Conservation (phyloP, 2,797 vertebrate species). For the Acrossocheilus wenchowensis region DNA sequence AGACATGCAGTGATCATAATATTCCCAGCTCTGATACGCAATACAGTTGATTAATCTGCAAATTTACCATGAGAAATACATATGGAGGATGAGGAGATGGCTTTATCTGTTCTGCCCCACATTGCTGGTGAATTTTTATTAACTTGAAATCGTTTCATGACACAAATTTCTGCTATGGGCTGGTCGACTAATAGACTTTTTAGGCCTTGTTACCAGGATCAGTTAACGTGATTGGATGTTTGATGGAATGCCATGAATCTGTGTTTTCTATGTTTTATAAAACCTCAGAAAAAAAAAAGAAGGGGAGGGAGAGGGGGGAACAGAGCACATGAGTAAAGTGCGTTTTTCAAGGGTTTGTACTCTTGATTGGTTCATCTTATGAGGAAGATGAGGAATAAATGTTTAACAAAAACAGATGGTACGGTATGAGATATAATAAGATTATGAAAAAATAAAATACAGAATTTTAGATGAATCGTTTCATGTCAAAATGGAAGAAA, state of each 20-base stretch:
- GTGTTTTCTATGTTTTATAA: constrained; percentile 64
- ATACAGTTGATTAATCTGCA: constrained; percentile 4
- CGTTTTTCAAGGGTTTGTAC: too few relatives aligned
- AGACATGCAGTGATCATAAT: not conserved
- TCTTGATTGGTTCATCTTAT: too few relatives aligned
- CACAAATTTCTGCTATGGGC: constrained; percentile 85
- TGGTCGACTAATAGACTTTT: constrained; percentile 80
- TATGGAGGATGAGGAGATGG: constrained; percentile 74
- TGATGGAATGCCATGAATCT: constrained; percentile 51
- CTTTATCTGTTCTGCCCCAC: constrained; percentile 78
- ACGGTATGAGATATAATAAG: too few relatives aligned
- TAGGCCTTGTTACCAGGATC: constrained; percentile 76
- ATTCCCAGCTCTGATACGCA: not conserved
- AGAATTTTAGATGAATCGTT: too few relatives aligned
- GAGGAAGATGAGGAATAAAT: not conserved
- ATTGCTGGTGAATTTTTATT: constrained; percentile 84
- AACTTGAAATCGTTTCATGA: constrained; percentile 81
- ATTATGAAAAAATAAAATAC: too few relatives aligned
- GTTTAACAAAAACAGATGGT: not conserved
- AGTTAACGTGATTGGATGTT: constrained; percentile 84
- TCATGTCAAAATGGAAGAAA: too few relatives aligned
- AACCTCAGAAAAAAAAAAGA: not conserved
- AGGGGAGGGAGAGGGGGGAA: too few relatives aligned
- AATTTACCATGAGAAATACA: constrained; percentile 68
- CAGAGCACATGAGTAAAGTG: not conserved